Conservation (phyloP, 2,113 vertebrate genomes). For the Climacteris rufus region DNA sequence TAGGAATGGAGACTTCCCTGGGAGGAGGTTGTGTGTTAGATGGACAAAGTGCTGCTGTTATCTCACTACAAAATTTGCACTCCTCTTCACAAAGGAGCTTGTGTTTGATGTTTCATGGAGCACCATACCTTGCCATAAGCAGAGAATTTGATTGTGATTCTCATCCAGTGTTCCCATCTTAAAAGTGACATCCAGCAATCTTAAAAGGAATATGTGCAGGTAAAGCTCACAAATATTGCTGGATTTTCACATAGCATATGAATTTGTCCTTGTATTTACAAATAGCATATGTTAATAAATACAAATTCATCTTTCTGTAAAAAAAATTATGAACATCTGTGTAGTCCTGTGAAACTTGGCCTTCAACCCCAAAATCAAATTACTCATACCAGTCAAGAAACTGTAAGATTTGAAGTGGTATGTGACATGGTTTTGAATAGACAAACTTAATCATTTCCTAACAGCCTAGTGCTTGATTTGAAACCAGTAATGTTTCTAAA, state of each 20-base stretch:
- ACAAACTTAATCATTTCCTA: not conserved
- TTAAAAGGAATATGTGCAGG: not conserved
- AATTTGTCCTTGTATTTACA: not conserved
- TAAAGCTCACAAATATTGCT: not conserved
- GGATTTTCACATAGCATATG: not conserved
- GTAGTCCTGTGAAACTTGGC: not conserved
- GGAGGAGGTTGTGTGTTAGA: not conserved
- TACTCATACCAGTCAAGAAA: not conserved
- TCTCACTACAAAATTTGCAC: not conserved
- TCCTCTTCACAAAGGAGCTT: not conserved
- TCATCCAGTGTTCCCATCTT: not conserved
- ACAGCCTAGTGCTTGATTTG: not conserved
- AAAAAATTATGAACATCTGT: not conserved
- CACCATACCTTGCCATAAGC: not conserved
- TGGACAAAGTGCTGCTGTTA: not conserved
- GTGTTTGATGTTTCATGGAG: not conserved
- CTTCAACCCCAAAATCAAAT: not conserved
- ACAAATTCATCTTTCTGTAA: not conserved
- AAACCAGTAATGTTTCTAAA: not conserved
- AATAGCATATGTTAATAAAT: not conserved
- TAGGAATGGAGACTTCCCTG: not conserved
- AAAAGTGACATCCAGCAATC: not conserved
- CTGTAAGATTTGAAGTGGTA: not conserved
- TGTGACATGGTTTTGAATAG: not conserved
- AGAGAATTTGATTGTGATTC: not conserved